Evolutionary conservation across 1,140 invertebrate species (phyloP).

Genomic region (Chelonus insularis): DNA sequence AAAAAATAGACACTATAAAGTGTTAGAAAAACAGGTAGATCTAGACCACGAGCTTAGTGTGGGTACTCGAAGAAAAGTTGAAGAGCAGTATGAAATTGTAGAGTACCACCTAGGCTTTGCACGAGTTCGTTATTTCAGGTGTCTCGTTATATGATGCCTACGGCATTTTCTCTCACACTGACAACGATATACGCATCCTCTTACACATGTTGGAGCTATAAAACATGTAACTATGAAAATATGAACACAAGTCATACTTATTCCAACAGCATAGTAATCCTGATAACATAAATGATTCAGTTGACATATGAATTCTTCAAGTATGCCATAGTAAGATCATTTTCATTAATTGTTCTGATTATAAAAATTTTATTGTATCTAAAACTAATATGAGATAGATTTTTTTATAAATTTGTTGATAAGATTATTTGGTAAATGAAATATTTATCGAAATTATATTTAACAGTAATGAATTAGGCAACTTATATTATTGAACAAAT

Average conservation of each 20-base stretch:
- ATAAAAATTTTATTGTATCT: no score
- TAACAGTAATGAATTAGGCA: no score
- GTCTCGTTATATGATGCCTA: slow-evolving; percentile 31
- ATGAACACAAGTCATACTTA: no score
- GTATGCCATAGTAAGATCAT: no score
- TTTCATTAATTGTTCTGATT: no score
- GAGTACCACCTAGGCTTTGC: slow-evolving; percentile 19
- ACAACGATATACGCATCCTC: slow-evolving; percentile 1
- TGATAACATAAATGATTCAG: not conserved
- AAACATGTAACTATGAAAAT: not conserved
- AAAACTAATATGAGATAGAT: no score
- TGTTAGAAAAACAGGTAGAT: not conserved
- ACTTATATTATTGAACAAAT: no score
- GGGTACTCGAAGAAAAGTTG: slow-evolving; percentile 11
- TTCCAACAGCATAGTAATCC: not conserved
- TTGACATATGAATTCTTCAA: no score
- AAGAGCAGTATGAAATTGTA: slow-evolving; percentile 9
- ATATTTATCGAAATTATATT: no score
- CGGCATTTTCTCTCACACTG: slow-evolving; percentile 12
- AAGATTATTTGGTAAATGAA: no score
- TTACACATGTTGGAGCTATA: not conserved
- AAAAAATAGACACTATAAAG: not conserved
- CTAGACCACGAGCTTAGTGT: not conserved
- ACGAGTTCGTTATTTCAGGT: slow-evolving; percentile 33
- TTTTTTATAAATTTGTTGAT: no score